Percentiles rank a stretch among this genome's conserved stretches.
Conservation (phyloP, 2,888 invertebrate species). For the Nemapogon koenigi region DNA sequence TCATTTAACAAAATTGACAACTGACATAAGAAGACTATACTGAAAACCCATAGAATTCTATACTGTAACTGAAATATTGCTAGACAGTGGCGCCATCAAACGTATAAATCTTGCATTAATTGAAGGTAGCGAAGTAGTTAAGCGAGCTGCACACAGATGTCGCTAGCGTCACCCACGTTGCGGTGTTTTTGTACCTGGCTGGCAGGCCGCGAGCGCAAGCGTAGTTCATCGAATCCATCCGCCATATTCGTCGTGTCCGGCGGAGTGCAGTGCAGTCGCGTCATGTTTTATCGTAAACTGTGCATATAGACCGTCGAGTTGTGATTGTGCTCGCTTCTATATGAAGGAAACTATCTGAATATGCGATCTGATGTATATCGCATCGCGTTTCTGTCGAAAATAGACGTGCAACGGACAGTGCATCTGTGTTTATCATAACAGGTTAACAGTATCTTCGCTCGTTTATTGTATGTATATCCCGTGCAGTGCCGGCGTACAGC, state of each 20-base stretch:
- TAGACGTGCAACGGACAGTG: conserved; percentile 59
- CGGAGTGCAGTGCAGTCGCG: conserved; percentile 59
- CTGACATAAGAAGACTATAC: too few species aligned
- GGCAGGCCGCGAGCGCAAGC: conserved; percentile 42
- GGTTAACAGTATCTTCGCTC: conserved; percentile 50
- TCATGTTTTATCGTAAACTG: conserved; percentile 59
- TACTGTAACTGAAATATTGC: too few species aligned
- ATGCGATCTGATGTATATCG: conserved; percentile 43
- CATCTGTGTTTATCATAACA: conserved; percentile 63
- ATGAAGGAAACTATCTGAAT: conserved; percentile 37
- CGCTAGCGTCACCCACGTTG: conserved; percentile 8
- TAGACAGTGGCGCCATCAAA: too few species aligned
- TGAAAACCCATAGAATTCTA: too few species aligned
- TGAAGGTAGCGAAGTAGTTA: too few species aligned
- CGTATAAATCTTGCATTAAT: too few species aligned
- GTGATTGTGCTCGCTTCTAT: conserved; percentile 35
- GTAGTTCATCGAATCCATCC: conserved; percentile 62
- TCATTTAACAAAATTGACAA: too few species aligned
- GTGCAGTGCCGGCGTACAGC: conserved; percentile 40
- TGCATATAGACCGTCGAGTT: conserved; percentile 45
- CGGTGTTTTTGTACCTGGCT: conserved; percentile 44
- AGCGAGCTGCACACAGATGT: too few species aligned
- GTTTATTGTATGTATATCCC: conserved; percentile 46
- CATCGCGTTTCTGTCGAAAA: conserved; percentile 46
- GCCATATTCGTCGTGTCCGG: conserved; percentile 64